Evolutionary conservation across 2,888 invertebrate genomes (phyloP), one percentile per base, ranked within the genome.

Genomic region (Megamerina dolium): DNA sequence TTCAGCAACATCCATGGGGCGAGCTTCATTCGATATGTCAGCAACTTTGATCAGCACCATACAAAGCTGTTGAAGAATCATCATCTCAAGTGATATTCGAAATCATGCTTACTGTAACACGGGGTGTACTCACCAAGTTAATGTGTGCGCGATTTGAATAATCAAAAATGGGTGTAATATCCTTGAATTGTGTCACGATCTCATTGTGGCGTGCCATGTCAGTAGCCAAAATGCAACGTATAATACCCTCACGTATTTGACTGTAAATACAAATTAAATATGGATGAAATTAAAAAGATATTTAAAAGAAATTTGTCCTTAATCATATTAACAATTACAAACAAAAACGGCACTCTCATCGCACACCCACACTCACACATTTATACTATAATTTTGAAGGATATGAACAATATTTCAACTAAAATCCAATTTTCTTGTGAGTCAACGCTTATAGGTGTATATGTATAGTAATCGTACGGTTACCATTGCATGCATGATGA

Each of bases 21-120:
- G 73, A 1, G 85, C 85, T 70, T 87, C 87, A 67, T 87, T 87
- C 46, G 87, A 87, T 60, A 87, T 87, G 68, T 87, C 87, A 19
- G 87, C 85, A 46, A 86, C 85, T 75, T 88, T 88, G 61, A 88
- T 87, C 54, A 88, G 76, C 50, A 87, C 79, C 85, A 85, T 85
- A 59, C 81, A 82, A 36, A 85, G 73, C 85, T 85, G 61, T 12
- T 5, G 31, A 5, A 27, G 27, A 27, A 27, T 4, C 13, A 3
- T 3, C 3, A 27, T 27, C n/a, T n/a, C n/a, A n/a, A n/a, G n/a
- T n/a, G n/a, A n/a, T n/a, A n/a, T n/a, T n/a, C n/a, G n/a, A n/a
- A n/a, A n/a, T n/a, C n/a, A n/a, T n/a, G n/a, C n/a, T n/a, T n/a
- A n/a, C n/a, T n/a, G n/a, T n/a, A n/a, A n/a, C n/a, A n/a, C n/a